Percentiles rank a stretch among this genome's conserved stretches.
Conservation (phyloP, 2,888 invertebrate species). For the Acronicta alni region DNA sequence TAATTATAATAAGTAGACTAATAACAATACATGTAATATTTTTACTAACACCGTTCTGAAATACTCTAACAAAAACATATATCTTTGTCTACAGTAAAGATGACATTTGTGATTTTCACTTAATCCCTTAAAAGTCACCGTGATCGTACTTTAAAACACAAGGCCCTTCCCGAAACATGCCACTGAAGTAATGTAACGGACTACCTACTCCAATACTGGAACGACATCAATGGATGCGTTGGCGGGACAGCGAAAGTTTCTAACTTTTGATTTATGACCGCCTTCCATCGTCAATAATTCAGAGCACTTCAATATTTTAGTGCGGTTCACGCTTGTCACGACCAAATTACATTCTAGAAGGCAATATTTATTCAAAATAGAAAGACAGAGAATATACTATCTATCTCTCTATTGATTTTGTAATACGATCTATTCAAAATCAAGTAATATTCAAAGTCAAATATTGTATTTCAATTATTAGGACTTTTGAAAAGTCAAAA, state of each 20-base stretch:
- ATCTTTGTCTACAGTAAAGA: not conserved
- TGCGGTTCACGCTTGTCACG: not conserved
- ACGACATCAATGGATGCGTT: slow-evolving; percentile 43
- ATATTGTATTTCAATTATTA: too few species aligned
- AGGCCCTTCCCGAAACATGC: slow-evolving; percentile 6
- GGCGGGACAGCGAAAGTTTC: slow-evolving; percentile 38
- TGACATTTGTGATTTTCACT: slow-evolving; percentile 18
- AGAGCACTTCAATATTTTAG: slow-evolving; percentile 17
- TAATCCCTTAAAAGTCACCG: slow-evolving; percentile 5
- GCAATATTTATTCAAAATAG: not conserved
- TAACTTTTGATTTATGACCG: slow-evolving; percentile 53
- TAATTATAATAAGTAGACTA: too few species aligned
- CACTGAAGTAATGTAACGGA: slow-evolving; percentile 27
- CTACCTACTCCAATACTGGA: slow-evolving; percentile 20
- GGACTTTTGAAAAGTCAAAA: too few species aligned
- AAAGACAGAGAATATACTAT: too few species aligned
- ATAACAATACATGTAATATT: too few species aligned
- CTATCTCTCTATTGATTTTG: too few species aligned
- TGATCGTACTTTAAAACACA: slow-evolving; percentile 11
- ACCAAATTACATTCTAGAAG: not conserved
- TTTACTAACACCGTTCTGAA: too few species aligned
- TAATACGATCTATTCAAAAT: too few species aligned
- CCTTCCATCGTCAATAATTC: slow-evolving; percentile 38
- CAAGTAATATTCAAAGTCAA: too few species aligned
- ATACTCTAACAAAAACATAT: not conserved